Evolutionary conservation across 2,113 vertebrate species (phyloP).

Genomic region (Nesogale talazaci): DNA sequence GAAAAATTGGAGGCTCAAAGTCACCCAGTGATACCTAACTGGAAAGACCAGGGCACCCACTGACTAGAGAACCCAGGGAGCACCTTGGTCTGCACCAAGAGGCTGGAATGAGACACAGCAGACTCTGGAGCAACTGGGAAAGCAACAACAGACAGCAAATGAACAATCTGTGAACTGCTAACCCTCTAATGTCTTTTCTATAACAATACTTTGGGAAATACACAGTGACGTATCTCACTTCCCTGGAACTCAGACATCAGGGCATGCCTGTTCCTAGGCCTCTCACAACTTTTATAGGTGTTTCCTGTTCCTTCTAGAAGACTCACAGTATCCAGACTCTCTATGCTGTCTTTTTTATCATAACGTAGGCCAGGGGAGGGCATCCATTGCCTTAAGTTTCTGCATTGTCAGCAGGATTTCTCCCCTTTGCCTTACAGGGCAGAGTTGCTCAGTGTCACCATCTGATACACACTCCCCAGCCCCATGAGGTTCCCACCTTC

Average conservation of each 20-base stretch:
- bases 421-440: neutral
- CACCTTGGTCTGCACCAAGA: no score
- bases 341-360: neutral
- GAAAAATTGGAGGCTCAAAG: no score
- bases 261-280: neutral
- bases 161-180: neutral
- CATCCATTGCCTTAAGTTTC: neutral
- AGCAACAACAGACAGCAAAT: neutral
- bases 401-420: neutral
- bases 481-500: neutral
- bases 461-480: neutral
- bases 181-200: neutral
- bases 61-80: no score
- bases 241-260: no score
- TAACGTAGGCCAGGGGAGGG: neutral
- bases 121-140: no score
- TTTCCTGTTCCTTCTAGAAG: neutral
- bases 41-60: no score
- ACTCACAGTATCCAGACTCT: neutral
- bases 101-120: no score
- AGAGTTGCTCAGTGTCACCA: neutral
- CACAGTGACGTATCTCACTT: no score
- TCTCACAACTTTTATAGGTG: neutral
- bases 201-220: no score
- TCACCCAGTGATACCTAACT: no score